These are phyloP conservation scores for Cylindroiulus punctatus DNA, from an alignment of 2,888 invertebrate species.

Conservation along the genomic window DNA sequence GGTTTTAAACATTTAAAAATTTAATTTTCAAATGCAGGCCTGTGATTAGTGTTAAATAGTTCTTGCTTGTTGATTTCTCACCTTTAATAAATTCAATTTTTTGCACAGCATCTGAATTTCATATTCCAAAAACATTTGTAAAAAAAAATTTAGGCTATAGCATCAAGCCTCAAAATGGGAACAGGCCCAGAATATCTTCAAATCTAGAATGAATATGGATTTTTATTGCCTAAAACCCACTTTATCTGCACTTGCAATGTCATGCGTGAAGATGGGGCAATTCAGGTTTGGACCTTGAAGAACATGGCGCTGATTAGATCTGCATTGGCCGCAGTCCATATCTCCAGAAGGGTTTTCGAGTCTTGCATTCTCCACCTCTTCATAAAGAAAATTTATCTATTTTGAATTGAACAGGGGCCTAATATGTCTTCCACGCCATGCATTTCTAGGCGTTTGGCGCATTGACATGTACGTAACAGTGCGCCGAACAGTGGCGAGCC, in stretches of 20 bases:
- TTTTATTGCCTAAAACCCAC: not conserved
- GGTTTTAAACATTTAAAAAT: no score
- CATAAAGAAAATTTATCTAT: not conserved
- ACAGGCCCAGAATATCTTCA: no score
- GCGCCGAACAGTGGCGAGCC: not conserved
- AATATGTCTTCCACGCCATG: not conserved
- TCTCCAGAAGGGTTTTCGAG: not conserved
- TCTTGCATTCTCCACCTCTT: not conserved
- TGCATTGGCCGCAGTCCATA: not conserved
- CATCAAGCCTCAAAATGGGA: no score
- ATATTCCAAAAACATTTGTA: no score
- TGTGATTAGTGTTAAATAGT: no score
- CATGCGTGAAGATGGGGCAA: no score
- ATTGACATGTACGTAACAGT: not conserved
- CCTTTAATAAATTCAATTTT: no score
- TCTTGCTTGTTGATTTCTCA: no score
- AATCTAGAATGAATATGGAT: not conserved
- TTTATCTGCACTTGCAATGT: not conserved
- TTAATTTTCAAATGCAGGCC: no score
- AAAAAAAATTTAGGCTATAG: no score
- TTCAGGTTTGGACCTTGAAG: not conserved
- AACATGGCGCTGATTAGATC: not conserved
- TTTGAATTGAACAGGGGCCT: conserved; percentile 8
- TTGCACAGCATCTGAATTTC: no score
- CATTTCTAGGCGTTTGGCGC: not conserved